Evolutionary conservation across 2,113 vertebrate species (phyloP).

Genomic region (Solea senegalensis): DNA sequence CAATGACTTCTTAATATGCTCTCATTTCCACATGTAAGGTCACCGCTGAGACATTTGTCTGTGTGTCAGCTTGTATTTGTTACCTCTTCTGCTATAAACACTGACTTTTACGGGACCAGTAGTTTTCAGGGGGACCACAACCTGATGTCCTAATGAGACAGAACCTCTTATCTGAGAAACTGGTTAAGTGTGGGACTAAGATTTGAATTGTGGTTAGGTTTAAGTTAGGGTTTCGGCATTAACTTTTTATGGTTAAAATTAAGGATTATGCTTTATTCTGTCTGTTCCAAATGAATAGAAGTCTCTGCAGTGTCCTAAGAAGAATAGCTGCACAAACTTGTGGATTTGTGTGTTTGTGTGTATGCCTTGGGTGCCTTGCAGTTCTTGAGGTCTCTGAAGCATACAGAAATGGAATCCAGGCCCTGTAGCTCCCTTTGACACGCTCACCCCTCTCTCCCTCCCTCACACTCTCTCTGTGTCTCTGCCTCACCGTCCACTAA

Average conservation of each 20-base stretch:
- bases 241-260: too few species aligned
- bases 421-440: slow-evolving; percentile 42
- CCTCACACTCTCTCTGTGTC: slow-evolving; percentile 7
- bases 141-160: too few species aligned
- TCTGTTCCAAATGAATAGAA: too few species aligned
- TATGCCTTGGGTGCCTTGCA: slow-evolving; percentile 15
- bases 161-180: too few species aligned
- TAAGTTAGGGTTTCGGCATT: too few species aligned
- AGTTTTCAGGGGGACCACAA: too few species aligned
- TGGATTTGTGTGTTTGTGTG: neutral
- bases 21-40: slow-evolving; percentile 72
- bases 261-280: too few species aligned
- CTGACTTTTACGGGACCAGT: too few species aligned
- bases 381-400: slow-evolving; percentile 56
- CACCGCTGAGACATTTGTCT: slow-evolving; percentile 8
- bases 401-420: slow-evolving; percentile 44
- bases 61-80: neutral
- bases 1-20: slow-evolving; percentile 69
- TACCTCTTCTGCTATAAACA: too few species aligned
- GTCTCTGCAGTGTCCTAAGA: too few species aligned
- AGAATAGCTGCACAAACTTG: neutral
- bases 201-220: too few species aligned
- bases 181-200: too few species aligned
- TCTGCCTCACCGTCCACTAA: slow-evolving; percentile 36
- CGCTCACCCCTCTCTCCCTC: neutral